A percentile compares a stretch with the other conserved stretches of the same genome.
Conservation (phyloP, 2,888 invertebrate genomes). For the Plagiodera versicolora region DNA sequence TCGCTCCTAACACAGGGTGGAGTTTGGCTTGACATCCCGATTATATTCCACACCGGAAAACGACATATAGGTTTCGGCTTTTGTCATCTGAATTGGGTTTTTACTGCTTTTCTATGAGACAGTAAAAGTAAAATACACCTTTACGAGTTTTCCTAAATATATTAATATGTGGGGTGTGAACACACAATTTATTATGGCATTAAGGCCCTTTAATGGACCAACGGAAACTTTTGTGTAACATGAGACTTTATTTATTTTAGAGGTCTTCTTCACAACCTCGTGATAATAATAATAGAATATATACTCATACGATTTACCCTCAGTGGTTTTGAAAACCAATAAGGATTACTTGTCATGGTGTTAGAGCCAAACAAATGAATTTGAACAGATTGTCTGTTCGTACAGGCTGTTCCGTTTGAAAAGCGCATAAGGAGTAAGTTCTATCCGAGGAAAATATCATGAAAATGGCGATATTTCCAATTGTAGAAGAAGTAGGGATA, state of each 20-base stretch:
- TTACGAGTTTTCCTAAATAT: conserved; percentile 31
- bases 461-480: too few relatives aligned
- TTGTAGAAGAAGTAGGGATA: too few relatives aligned
- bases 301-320: neutral
- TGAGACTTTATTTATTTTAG: conserved; percentile 1
- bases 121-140: conserved; percentile 40
- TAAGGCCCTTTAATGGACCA: conserved; percentile 26
- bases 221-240: conserved; percentile 16
- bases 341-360: too few relatives aligned
- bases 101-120: conserved; percentile 50
- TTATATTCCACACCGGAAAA: conserved; percentile 35
- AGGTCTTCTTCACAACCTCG: conserved; percentile 1
- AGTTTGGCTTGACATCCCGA: conserved; percentile 37
- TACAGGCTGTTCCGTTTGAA: too few relatives aligned
- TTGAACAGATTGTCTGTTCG: too few relatives aligned
- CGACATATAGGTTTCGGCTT: conserved; percentile 35
- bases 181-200: conserved; percentile 32
- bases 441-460: too few relatives aligned
- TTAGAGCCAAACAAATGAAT: too few relatives aligned
- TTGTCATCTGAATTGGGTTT: conserved; percentile 51
- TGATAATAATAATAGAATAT: neutral
- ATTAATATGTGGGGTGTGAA: conserved; percentile 34
- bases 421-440: too few relatives aligned
- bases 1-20: conserved; percentile 34
- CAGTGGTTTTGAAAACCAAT: too few relatives aligned